phyloP scores from a whole-genome alignment of 2,888 invertebrate species.

The Neoscelio sp. region DNA sequence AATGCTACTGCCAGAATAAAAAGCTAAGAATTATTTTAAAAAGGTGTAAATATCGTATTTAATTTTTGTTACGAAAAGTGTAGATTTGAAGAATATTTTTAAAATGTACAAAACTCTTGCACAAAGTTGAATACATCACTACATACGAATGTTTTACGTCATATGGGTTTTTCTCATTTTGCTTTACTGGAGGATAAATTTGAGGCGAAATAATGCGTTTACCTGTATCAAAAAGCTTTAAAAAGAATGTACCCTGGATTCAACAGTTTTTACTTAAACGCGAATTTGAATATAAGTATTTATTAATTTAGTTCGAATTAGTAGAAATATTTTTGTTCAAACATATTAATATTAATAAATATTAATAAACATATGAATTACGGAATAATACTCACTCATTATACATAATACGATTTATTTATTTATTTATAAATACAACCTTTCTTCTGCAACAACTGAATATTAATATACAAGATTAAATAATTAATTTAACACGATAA shows the following conservation, averaged over 20 bases:
- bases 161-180: slow-evolving; percentile 55
- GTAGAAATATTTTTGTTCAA: too few species aligned
- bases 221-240: slow-evolving; percentile 59
- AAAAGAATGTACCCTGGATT: slow-evolving; percentile 49
- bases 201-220: slow-evolving; percentile 49
- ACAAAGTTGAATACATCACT: slow-evolving; percentile 53
- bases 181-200: slow-evolving; percentile 45
- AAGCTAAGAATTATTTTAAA: slow-evolving; percentile 31
- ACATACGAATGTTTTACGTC: slow-evolving; percentile 56
- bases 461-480: too few species aligned
- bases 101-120: slow-evolving; percentile 27
- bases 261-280: slow-evolving; percentile 45
- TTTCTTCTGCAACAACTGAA: too few species aligned
- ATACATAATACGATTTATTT: too few species aligned
- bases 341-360: slow-evolving; percentile 34
- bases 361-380: too few species aligned
- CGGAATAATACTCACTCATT: too few species aligned
- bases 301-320: too few species aligned
- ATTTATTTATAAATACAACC: too few species aligned
- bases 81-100: slow-evolving; percentile 40
- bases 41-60: slow-evolving; percentile 23
- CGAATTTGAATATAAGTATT: slow-evolving; percentile 51
- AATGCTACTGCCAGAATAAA: neutral
- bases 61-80: slow-evolving; percentile 28
- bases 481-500: too few species aligned